A percentile compares a stretch with the other conserved stretches of the same genome.
These are phyloP conservation scores for Columba guinea DNA, from an alignment of 2,797 vertebrate genomes.

Conservation along the genomic window DNA sequence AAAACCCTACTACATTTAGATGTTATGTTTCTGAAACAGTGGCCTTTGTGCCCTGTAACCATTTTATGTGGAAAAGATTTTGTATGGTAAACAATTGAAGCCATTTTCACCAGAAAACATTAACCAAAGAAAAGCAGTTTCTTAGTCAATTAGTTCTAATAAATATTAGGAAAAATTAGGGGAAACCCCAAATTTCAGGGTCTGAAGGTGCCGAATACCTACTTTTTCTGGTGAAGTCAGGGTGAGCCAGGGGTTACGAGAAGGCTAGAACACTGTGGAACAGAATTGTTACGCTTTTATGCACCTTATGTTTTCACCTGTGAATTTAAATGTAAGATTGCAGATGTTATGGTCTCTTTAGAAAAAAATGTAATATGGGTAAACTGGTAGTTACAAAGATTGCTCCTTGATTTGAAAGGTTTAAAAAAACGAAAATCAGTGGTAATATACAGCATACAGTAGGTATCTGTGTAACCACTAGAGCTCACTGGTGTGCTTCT, in stretches of 20 bases:
- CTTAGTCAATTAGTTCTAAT: neutral
- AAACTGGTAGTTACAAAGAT: neutral
- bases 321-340: neutral
- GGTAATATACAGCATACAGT: neutral
- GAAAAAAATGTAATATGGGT: neutral
- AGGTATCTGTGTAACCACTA: neutral
- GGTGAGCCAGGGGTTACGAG: neutral
- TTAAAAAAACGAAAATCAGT: neutral
- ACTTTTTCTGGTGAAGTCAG: neutral
- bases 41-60: neutral
- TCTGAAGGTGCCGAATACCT: neutral
- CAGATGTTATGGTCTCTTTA: neutral
- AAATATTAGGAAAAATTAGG: neutral
- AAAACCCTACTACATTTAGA: neutral
- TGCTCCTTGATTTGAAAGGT: neutral
- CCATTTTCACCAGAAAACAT: neutral
- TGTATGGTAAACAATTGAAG: neutral
- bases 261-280: neutral
- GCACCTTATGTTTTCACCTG: neutral
- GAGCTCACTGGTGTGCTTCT: slow-evolving; percentile 13
- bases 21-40: neutral
- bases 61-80: neutral
- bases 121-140: neutral
- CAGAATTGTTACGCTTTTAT: neutral
- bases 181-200: neutral